phyloP scores from a whole-genome alignment of 2,888 invertebrate species.

The Xylophagus ater region DNA sequence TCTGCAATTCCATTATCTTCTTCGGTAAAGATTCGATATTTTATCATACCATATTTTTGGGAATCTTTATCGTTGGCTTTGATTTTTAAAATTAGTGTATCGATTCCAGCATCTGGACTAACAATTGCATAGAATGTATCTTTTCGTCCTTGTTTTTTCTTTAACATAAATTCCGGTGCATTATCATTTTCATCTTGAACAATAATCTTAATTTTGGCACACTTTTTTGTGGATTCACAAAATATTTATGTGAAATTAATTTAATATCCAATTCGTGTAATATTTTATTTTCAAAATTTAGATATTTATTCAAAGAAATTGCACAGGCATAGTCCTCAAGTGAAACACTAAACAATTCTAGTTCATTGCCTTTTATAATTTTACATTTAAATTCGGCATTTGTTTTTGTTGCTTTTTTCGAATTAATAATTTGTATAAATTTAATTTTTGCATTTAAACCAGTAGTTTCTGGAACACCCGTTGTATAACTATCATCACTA shows the following conservation, averaged over 20 bases:
- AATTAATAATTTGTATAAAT: constrained; percentile 37
- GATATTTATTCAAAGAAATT: constrained; percentile 52
- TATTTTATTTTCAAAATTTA: constrained; percentile 69
- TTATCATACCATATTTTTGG: constrained; percentile 67
- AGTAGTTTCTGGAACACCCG: constrained; percentile 61
- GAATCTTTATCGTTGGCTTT: constrained; percentile 82
- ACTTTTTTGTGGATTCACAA: constrained; percentile 66
- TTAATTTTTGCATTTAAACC: constrained; percentile 36
- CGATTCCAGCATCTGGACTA: constrained; percentile 58
- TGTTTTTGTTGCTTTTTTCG: constrained; percentile 31
- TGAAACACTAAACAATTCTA: constrained; percentile 53
- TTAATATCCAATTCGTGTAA: constrained; percentile 65
- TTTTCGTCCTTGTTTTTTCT: constrained; percentile 48
- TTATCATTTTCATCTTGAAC: constrained; percentile 85
- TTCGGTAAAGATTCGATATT: constrained; percentile 46
- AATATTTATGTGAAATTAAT: constrained; percentile 67
- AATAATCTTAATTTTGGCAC: constrained; percentile 67
- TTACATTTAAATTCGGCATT: constrained; percentile 58
- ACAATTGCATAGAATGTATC: constrained; percentile 73
- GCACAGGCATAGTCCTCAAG: constrained; percentile 76
- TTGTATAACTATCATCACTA: constrained; percentile 73
- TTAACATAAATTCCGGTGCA: constrained; percentile 67
- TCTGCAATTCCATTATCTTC: constrained; percentile 31
- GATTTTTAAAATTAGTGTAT: constrained; percentile 67
- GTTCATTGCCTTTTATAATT: constrained; percentile 63